Base-by-base conservation (phyloP, 2,113 vertebrate species). In the Falco punctatus region DNA sequence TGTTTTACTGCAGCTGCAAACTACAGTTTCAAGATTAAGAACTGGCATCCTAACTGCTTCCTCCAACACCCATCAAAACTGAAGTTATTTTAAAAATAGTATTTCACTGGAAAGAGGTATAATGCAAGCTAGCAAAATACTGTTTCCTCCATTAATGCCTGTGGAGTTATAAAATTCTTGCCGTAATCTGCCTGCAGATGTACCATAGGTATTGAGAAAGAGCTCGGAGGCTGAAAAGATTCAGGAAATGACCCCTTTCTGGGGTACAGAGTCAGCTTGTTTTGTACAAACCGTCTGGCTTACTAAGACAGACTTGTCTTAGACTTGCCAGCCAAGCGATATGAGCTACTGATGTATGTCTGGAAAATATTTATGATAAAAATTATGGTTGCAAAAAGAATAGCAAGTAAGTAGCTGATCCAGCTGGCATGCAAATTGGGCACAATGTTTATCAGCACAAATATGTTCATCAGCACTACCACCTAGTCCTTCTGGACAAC, bases 291-390 rank as follows among this genome's bases (percentile, higher is more conserved):
- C 69, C 0, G 88, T 62, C 88, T 96, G 95, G 61, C 86, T 96
- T 55, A 72, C 80, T 91, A 81, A 92, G 15, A 75, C 79, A 92
- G 69, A 64, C 86, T 94, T 86, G 86, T 75, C 88, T 94, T 92
- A 91, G 69, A 91, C 92, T 94, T 94, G 94, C 95, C 94, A 96
- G 94, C 86, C 94, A 93, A 93, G 95, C 44, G 4, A 78, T 95
- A 91, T 15, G 48, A 96, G 80, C 80, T 92, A 90, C 85, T 93
- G 92, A 59, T 85, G 85, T 92, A 91, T 0, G 90, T 81, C 96
- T 96, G 94, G 88, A 96, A 95, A 96, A 94, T 93, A 96, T 93
- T 90, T 88, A 94, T 94, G 94, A 94, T 91, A 95, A 96, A 93
- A 95, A 94, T 67, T 64, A 91, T 16, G 52, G 90, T 79, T 93